These are phyloP conservation scores for Lepisosteus osseus DNA, from an alignment of 2,113 vertebrate genomes.

Conservation along the genomic window DNA sequence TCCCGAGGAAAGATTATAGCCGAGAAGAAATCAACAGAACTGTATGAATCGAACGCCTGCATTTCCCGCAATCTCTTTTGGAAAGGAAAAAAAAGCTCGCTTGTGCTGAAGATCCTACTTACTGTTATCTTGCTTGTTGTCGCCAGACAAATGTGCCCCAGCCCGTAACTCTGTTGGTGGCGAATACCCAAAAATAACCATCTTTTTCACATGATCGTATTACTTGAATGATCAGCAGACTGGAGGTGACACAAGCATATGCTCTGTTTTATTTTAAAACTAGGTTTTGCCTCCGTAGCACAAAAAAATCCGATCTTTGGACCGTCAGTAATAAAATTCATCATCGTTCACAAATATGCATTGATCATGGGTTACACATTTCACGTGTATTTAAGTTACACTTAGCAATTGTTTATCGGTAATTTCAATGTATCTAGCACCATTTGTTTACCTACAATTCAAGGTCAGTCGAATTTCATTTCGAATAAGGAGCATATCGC, in stretches of 20 bases:
- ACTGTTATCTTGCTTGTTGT: conserved; percentile 26
- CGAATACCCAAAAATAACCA: conserved; percentile 27
- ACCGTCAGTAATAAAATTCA: conserved; percentile 5
- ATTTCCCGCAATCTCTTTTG: conserved; percentile 28
- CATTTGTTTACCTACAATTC: conserved; percentile 5
- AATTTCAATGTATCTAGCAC: conserved; percentile 6
- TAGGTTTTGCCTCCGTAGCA: conserved; percentile 29
- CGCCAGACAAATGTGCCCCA: conserved; percentile 29
- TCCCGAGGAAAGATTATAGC: conserved; percentile 57
- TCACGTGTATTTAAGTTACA: neutral
- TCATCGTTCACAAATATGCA: neutral
- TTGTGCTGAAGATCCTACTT: conserved; percentile 31
- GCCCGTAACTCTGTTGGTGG: conserved; percentile 31
- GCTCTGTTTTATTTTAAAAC: conserved; percentile 26
- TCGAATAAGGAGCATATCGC: neutral
- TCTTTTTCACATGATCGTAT: conserved; percentile 26
- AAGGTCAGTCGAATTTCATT: conserved; percentile 18
- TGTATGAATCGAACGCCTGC: conserved; percentile 28
- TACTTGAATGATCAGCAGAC: conserved; percentile 9
- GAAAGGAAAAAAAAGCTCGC: conserved; percentile 9
- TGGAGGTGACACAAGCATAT: conserved; percentile 20
- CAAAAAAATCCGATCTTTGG: conserved; percentile 21
- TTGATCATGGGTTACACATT: neutral
- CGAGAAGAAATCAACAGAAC: conserved; percentile 28
- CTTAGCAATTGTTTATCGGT: conserved; percentile 18